phyloP scores from a whole-genome alignment of 2,113 vertebrate species.

The Porphyrio hochstetteri region DNA sequence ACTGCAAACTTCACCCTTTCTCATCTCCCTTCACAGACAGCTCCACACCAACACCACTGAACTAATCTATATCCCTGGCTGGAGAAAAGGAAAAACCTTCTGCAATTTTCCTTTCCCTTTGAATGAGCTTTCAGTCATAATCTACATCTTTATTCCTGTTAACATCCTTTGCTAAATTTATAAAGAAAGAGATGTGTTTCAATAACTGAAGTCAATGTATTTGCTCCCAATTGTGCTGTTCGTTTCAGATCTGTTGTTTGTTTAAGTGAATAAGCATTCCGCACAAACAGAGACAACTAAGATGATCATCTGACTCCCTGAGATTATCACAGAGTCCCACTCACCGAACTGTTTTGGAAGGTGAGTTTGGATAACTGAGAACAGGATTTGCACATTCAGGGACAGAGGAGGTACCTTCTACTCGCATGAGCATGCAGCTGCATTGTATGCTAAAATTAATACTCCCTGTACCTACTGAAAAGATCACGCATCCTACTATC shows the following conservation, averaged over 20 bases:
- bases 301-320: background rate
- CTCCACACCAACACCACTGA: background rate
- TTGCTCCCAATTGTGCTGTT: background rate
- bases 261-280: background rate
- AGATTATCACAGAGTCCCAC: background rate
- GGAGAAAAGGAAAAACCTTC: background rate
- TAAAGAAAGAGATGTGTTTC: background rate
- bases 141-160: background rate
- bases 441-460: background rate
- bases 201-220: background rate
- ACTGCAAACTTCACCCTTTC: background rate
- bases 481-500: accelerated
- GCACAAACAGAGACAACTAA: background rate
- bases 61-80: background rate
- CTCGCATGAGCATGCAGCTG: background rate
- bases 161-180: background rate
- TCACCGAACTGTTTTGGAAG: background rate
- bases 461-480: background rate
- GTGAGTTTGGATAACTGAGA: background rate
- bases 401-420: background rate
- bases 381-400: background rate
- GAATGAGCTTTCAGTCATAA: background rate
- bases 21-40: background rate
- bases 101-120: background rate
- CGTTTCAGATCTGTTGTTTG: background rate